Evolutionary conservation across 2,888 invertebrate species (phyloP).

Genomic region (Cyrtodaria siliqua): DNA sequence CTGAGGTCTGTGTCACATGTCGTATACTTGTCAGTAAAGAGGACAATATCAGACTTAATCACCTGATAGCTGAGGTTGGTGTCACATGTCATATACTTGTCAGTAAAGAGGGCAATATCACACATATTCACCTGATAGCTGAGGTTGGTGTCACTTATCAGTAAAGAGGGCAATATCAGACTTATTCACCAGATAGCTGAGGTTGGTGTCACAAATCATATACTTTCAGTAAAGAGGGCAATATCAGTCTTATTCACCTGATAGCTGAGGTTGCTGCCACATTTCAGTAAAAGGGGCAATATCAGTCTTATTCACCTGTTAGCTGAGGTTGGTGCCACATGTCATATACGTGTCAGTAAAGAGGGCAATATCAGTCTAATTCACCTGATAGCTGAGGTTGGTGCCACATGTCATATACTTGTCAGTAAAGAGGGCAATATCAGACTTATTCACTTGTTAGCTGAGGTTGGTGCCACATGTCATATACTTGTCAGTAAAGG

Average conservation of each 20-base stretch:
- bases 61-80: no score
- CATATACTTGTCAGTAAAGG: constrained; percentile 92
- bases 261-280: constrained; percentile 92
- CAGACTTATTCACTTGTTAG: no score
- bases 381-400: constrained; percentile 93
- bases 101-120: constrained; percentile 92
- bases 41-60: no score
- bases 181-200: no score
- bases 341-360: no score
- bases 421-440: no score
- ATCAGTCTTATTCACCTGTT: constrained; percentile 4
- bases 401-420: no score
- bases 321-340: no score
- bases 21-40: constrained; percentile 93
- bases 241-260: constrained; percentile 92
- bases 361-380: constrained; percentile 93
- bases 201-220: no score
- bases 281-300: background rate
- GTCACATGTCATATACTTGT: no score
- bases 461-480: no score
- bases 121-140: constrained; percentile 93
- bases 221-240: constrained; percentile 92
- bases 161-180: no score
- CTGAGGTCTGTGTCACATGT: constrained; percentile 95
- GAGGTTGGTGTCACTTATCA: constrained; percentile 89